phyloP scores from a whole-genome alignment of 2,797 vertebrate species.

The Buphagus erythrorhynchus region DNA sequence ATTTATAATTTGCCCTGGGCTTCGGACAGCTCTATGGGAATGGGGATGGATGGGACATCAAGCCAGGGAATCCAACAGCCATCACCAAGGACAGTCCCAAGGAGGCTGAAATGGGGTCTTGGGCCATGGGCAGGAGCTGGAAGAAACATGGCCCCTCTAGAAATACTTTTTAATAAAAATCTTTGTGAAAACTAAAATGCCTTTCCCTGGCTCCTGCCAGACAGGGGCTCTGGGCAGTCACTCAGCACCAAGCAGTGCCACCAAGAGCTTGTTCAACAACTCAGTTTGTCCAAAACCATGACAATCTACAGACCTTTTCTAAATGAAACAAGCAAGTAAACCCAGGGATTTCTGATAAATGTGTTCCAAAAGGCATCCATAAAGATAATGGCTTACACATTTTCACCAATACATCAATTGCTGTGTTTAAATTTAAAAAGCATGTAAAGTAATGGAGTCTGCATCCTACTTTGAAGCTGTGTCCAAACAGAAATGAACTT shows the following conservation, averaged over 20 bases:
- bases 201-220: neutral
- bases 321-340: neutral
- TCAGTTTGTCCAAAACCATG: neutral
- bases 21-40: neutral
- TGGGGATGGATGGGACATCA: neutral
- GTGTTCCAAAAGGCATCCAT: neutral
- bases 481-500: constrained; percentile 42
- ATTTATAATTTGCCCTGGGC: neutral
- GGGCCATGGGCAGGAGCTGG: neutral
- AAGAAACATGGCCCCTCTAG: fast-evolving
- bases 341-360: neutral
- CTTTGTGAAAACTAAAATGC: neutral
- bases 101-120: fast-evolving
- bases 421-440: constrained; percentile 27
- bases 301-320: neutral
- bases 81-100: neutral
- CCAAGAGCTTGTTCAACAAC: neutral
- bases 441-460: neutral
- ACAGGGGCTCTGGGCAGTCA: neutral
- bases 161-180: neutral
- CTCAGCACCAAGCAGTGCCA: neutral
- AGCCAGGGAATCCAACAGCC: neutral
- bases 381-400: neutral
- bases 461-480: constrained; percentile 7
- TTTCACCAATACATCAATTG: neutral